phyloP scores from a whole-genome alignment of 2,113 vertebrate genomes.

The Motacilla tschutschensis region DNA sequence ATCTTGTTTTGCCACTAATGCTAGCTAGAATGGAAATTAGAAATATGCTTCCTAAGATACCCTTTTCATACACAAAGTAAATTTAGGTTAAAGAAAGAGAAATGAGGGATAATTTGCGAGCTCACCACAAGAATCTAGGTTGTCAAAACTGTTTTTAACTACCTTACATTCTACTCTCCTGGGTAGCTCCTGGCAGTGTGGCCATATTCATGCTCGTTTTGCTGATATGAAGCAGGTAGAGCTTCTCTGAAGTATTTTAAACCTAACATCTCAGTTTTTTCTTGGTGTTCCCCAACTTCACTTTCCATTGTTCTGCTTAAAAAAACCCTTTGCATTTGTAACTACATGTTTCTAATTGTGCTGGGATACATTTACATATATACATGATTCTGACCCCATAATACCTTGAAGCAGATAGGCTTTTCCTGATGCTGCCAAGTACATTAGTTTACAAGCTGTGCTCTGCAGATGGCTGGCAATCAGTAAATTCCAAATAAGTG shows the following conservation, averaged over 20 bases:
- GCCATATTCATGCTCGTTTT: not conserved
- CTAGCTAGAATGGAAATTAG: not conserved
- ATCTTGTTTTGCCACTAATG: not conserved
- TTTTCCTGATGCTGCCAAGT: slow-evolving; percentile 1
- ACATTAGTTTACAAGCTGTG: slow-evolving; percentile 13
- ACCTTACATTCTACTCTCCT: not conserved
- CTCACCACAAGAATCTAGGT: not conserved
- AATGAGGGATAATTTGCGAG: rapidly evolving
- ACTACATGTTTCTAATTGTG: not conserved
- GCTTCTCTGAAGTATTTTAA: not conserved
- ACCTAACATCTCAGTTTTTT: not conserved
- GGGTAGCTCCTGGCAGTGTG: not conserved
- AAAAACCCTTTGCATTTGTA: not conserved
- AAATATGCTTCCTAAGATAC: not conserved
- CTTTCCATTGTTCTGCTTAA: not conserved
- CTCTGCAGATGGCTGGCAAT: slow-evolving; percentile 8
- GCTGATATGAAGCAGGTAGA: not conserved
- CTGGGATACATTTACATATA: not conserved
- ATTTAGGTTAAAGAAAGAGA: not conserved
- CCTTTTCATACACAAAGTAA: not conserved
- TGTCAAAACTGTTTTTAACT: not conserved
- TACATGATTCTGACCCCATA: not conserved
- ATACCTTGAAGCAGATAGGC: slow-evolving; percentile 16
- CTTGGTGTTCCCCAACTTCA: rapidly evolving
- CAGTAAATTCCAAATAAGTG: slow-evolving; percentile 12